Conservation (phyloP, 2,113 vertebrate species). For the Brachypteracias leptosomus region DNA sequence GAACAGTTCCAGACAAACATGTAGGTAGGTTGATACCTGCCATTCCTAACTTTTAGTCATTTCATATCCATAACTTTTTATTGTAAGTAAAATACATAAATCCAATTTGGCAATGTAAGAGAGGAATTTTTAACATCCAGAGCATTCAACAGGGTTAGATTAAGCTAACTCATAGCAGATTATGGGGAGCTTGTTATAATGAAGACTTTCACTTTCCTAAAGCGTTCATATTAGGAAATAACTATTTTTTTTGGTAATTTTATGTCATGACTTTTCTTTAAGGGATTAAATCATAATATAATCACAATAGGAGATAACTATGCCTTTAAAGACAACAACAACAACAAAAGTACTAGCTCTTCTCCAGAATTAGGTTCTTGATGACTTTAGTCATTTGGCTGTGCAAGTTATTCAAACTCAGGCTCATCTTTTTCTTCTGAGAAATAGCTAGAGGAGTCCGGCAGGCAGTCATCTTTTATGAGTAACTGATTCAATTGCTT, state of each 20-base stretch:
- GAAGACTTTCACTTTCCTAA: background rate
- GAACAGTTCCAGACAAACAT: fast-evolving
- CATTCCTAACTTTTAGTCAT: background rate
- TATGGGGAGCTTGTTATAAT: background rate
- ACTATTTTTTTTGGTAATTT: background rate
- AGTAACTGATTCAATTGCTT: background rate
- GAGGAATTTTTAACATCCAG: background rate
- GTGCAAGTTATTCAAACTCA: background rate
- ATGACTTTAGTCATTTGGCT: background rate
- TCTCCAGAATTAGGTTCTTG: background rate
- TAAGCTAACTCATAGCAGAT: background rate
- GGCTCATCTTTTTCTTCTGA: background rate
- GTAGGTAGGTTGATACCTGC: background rate
- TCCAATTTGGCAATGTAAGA: background rate
- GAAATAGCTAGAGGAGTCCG: background rate
- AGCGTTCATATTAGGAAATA: background rate
- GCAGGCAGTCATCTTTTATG: background rate
- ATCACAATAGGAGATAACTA: background rate
- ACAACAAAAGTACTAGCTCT: background rate
- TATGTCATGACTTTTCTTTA: background rate
- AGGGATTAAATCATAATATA: background rate
- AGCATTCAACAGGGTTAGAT: background rate
- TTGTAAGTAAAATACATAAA: background rate
- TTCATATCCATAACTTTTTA: background rate
- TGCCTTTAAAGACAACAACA: background rate